Conservation (phyloP, 2,113 vertebrate species). For the Nothoprocta pentlandii region DNA sequence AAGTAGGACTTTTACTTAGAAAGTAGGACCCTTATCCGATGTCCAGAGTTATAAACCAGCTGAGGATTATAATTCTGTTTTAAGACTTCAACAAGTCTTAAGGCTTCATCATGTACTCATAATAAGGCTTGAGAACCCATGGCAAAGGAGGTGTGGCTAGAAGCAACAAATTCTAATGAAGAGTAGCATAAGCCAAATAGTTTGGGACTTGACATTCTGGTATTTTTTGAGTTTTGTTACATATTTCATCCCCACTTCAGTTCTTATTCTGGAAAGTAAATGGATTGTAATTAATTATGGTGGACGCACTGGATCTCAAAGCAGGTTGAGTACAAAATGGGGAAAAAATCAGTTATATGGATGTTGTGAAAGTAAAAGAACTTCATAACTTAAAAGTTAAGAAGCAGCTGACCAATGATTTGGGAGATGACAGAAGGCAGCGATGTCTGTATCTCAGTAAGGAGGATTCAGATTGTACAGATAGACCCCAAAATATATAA, state of each 20-base stretch:
- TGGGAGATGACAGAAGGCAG: neutral
- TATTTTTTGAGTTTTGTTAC: neutral
- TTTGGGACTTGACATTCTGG: neutral
- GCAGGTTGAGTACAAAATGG: neutral
- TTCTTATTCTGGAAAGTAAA: neutral
- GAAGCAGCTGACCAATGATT: neutral
- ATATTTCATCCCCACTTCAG: neutral
- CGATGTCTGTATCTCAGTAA: neutral
- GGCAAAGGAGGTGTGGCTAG: neutral
- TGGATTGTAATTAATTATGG: neutral
- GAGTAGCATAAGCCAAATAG: neutral
- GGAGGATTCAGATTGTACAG: fast-evolving
- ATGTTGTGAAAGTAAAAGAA: neutral
- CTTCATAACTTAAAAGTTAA: neutral
- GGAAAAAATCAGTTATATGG: neutral
- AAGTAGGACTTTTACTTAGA: neutral
- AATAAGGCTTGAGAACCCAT: neutral
- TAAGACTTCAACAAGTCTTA: neutral
- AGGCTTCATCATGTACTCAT: neutral
- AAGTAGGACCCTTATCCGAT: neutral
- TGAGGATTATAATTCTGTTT: neutral
- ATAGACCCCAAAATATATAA: fast-evolving
- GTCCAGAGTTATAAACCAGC: neutral
- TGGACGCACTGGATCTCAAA: neutral
- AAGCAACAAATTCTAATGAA: neutral